A percentile compares a stretch with the other conserved stretches of the same genome.
These are phyloP conservation scores for Drosophila demipolita DNA, from an alignment of 2,888 invertebrate genomes.

Conservation along the genomic window DNA sequence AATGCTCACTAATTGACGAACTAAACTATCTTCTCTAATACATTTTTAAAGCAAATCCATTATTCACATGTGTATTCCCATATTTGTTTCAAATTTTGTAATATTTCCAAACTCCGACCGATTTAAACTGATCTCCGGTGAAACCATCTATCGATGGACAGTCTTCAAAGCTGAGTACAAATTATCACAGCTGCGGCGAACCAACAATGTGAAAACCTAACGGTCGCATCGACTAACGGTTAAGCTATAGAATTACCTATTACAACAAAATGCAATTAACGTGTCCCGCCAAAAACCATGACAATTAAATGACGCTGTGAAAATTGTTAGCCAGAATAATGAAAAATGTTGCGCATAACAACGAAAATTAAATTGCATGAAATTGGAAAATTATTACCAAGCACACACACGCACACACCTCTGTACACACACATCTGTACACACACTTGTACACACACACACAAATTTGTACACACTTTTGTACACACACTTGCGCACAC, in stretches of 20 bases:
- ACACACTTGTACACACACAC: constrained; percentile 11
- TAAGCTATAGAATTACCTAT: constrained; percentile 31
- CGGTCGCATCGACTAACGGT: constrained; percentile 45
- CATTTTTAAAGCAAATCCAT: not conserved
- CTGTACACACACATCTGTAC: not conserved
- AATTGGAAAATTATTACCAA: constrained; percentile 78
- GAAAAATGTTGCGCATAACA: constrained; percentile 59
- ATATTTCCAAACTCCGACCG: not conserved
- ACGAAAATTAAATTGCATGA: constrained; percentile 78
- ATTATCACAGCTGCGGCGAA: not conserved
- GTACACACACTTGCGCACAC: not conserved
- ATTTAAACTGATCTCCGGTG: not conserved
- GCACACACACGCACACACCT: constrained; percentile 32
- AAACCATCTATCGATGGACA: not conserved
- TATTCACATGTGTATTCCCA: no score
- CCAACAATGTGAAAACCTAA: not conserved
- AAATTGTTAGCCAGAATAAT: constrained; percentile 42
- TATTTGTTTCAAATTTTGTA: not conserved
- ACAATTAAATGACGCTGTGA: constrained; percentile 54
- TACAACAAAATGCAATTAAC: constrained; percentile 69
- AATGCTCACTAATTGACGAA: not conserved
- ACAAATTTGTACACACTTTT: constrained; percentile 30
- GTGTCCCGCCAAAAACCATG: constrained; percentile 28
- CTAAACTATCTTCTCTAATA: not conserved
- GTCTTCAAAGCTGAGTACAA: not conserved